Conservation (phyloP, 2,113 vertebrate genomes). For the Oxygymnocypris stewartii region DNA sequence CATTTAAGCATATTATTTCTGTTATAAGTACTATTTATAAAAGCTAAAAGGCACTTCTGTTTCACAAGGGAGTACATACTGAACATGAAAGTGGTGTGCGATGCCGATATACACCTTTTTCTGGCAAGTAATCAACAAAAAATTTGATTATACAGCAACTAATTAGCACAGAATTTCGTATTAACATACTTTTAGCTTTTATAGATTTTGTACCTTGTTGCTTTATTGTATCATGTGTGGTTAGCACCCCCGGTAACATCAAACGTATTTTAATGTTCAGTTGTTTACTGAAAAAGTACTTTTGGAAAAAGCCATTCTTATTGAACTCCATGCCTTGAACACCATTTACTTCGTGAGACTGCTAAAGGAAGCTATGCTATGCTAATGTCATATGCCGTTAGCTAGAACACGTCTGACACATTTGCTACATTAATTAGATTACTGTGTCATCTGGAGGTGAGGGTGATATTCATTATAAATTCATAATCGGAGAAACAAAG, state of each 20-base stretch:
- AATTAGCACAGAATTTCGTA: background rate
- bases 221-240: background rate
- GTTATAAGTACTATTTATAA: too few relatives aligned
- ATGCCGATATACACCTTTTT: background rate
- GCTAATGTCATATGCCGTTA: slow-evolving; percentile 52
- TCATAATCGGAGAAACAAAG: slow-evolving; percentile 67
- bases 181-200: background rate
- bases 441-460: slow-evolving; percentile 71
- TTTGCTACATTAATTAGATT: slow-evolving; percentile 79
- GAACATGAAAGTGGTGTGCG: background rate
- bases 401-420: slow-evolving; percentile 71
- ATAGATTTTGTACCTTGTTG: too few relatives aligned
- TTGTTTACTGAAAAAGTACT: background rate
- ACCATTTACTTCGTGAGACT: background rate
- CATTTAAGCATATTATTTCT: too few relatives aligned
- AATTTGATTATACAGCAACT: background rate
- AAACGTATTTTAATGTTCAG: background rate
- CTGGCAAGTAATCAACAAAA: background rate
- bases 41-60: background rate
- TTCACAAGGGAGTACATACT: background rate
- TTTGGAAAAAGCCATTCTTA: background rate
- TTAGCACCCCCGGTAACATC: background rate
- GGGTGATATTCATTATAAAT: slow-evolving; percentile 76
- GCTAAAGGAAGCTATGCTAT: slow-evolving; percentile 41
- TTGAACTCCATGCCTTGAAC: slow-evolving; percentile 8